Evolutionary conservation across 2,797 vertebrate species (phyloP), one percentile per base, ranked within the genome.

Genomic region (Chanos chanos): DNA sequence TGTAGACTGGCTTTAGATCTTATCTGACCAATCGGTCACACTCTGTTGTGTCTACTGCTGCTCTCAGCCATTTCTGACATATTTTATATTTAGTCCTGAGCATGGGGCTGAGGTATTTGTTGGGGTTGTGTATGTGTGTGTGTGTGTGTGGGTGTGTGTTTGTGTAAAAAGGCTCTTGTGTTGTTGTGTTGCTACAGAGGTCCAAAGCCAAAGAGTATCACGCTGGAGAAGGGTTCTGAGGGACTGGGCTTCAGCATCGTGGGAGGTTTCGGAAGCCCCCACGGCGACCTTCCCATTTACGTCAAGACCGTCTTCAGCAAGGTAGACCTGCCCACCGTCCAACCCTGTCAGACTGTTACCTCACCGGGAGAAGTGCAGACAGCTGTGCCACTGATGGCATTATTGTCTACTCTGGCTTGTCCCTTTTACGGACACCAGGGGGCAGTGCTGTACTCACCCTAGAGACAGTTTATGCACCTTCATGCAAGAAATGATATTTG

Each of bases 291-390:
- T 77, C 95, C 95, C 12, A 96, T 98, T 84, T 99, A 97, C 68
- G 92, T 97, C 76, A 97, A 99, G 89, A 97, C 94, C 5, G 91
- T 98, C 83, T 99, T 97, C 89, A 87, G 90, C 84, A 96, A 98
- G 94, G 94, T 92, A 61, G 30, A 30, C 9, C 52, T n/a, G 36
- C 19, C n/a, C 9, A 34, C n/a, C n/a, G 4, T 4, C 1, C 12
- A 44, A 10, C 37, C n/a, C n/a, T n/a, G n/a, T n/a, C n/a, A n/a
- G n/a, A n/a, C n/a, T n/a, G n/a, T n/a, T n/a, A 44, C 15, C 24
- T 1, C 13, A 15, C 48, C 50, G 33, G 22, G 19, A 37, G n/a
- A 15, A n/a, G n/a, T n/a, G n/a, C 33, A 33, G 5, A 9, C 1
- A 6, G 30, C 9, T 43, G n/a, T 61, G 12, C 25, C n/a, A n/a